phyloP scores from a whole-genome alignment of 2,113 vertebrate species.

The Takifugu flavidus region DNA sequence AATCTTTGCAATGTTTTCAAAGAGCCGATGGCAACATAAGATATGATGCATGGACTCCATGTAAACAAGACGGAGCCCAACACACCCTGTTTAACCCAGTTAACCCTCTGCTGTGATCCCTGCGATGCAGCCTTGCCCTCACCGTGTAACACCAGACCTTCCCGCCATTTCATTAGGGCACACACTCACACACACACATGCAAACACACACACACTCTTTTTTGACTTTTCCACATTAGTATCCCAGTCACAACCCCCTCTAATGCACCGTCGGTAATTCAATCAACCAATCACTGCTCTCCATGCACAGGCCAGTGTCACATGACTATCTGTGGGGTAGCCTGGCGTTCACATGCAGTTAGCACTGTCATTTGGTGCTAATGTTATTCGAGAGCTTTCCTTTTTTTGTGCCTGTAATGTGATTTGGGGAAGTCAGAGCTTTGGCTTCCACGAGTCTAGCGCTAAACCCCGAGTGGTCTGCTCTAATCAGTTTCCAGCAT shows the following conservation, averaged over 20 bases:
- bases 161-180: slow-evolving; percentile 86
- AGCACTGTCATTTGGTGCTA: slow-evolving; percentile 80
- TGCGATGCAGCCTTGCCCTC: slow-evolving; percentile 47
- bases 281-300: slow-evolving; percentile 84
- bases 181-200: slow-evolving; percentile 45
- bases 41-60: slow-evolving; percentile 37
- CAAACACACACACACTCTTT: slow-evolving; percentile 60
- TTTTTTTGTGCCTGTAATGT: slow-evolving; percentile 79
- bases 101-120: slow-evolving; percentile 76
- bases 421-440: slow-evolving; percentile 68
- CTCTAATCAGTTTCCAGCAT: slow-evolving; percentile 78
- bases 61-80: slow-evolving; percentile 54
- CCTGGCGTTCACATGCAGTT: slow-evolving; percentile 59
- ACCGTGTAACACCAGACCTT: slow-evolving; percentile 82
- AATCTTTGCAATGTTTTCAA: slow-evolving; percentile 8
- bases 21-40: slow-evolving; percentile 33
- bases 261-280: slow-evolving; percentile 84
- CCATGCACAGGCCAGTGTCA: slow-evolving; percentile 76
- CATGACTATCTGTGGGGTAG: slow-evolving; percentile 80
- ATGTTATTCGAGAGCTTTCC: slow-evolving; percentile 82
- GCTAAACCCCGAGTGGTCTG: slow-evolving; percentile 64
- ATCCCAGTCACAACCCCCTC: slow-evolving; percentile 82
- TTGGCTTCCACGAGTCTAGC: slow-evolving; percentile 60
- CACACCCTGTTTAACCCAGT: slow-evolving; percentile 80
- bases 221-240: slow-evolving; percentile 61